Conservation (phyloP, 2,888 invertebrate genomes). For the Matsumyia berberina region DNA sequence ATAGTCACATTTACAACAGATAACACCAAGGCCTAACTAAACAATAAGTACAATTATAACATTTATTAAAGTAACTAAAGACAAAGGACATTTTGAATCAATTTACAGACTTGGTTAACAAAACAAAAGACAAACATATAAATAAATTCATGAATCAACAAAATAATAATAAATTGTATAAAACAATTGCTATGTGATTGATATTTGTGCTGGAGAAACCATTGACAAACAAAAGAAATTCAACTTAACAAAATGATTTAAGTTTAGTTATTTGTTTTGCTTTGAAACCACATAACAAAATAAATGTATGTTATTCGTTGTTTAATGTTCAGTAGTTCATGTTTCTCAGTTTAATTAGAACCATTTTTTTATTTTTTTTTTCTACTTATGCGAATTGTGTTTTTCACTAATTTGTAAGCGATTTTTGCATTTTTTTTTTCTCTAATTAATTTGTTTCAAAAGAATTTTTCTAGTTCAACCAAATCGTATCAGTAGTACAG, state of each 20-base stretch:
- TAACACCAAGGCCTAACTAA: constrained; percentile 57
- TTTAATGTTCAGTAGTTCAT: constrained; percentile 59
- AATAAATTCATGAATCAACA: constrained; percentile 25
- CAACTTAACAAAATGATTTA: constrained; percentile 9
- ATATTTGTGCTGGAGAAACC: constrained; percentile 59
- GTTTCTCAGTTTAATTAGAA: constrained; percentile 29
- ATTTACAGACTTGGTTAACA: not conserved
- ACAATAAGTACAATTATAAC: constrained; percentile 34
- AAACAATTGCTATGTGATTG: constrained; percentile 4
- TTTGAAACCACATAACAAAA: constrained; percentile 73
- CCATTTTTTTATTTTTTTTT: constrained; percentile 22
- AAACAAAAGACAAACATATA: constrained; percentile 10
- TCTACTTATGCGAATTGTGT: constrained; percentile 55
- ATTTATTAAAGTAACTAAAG: constrained; percentile 16
- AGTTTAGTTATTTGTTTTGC: constrained; percentile 13
- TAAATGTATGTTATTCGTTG: constrained; percentile 69
- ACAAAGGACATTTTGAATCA: constrained; percentile 17
- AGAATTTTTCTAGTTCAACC: constrained; percentile 42
- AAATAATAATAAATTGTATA: constrained; percentile 2
- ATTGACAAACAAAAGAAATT: constrained; percentile 11
- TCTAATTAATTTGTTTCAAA: constrained; percentile 43
- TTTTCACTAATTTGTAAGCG: constrained; percentile 63
- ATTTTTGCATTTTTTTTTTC: constrained; percentile 47
- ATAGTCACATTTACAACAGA: constrained; percentile 44
- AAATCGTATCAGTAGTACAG: constrained; percentile 5